Evolutionary conservation across 2,113 vertebrate genomes (phyloP), one percentile per base, ranked within the genome.

Genomic region (Sciurus niger): DNA sequence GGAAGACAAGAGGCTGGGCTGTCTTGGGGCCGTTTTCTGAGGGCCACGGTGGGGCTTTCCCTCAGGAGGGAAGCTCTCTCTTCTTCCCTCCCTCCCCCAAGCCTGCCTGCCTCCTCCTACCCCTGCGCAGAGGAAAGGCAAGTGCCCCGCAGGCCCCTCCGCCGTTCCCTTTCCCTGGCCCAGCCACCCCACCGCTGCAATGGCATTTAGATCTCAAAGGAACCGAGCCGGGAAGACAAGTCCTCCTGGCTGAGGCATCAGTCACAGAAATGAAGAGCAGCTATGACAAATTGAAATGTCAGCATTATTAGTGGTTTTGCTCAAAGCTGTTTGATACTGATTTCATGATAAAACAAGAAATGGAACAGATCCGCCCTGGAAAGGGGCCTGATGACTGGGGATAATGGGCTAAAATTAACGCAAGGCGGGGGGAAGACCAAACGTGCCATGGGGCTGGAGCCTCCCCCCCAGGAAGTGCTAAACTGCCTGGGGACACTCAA

Each of bases 231-330:
- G 65, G 55, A 84, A 77, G 91, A 63, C 65, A 90, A 95, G 76
- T 34, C 67, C 32, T 48, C 53, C 77, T 97, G 2, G 1, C 32
- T 78, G 46, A 84, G 34, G 43, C 79, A 92, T 96, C 93, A 30
- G 76, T 92, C 95, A 96, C 9, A 67, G 92, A 89, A 93, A 97
- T 90, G 87, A 96, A 92, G 79, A 92, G 48, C 51, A 0, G 48
- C 48, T 37, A 84, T 67, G 93, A 95, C 95, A 96, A 95, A 96
- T 73, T 82, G 92, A 96, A 97, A 98, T 95, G 96, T 93, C 96
- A 96, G 92, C 93, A 94, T 94, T 96, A 96, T 96, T 96, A 97
- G 95, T 34, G 8, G 43, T 76, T 96, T 95, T 93, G 80, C 72
- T 96, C 2, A 86, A 85, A 96, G 87, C 92, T 82, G 46, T 93